phyloP scores from a whole-genome alignment of 1,140 invertebrate genomes.

The Sipha flava region DNA sequence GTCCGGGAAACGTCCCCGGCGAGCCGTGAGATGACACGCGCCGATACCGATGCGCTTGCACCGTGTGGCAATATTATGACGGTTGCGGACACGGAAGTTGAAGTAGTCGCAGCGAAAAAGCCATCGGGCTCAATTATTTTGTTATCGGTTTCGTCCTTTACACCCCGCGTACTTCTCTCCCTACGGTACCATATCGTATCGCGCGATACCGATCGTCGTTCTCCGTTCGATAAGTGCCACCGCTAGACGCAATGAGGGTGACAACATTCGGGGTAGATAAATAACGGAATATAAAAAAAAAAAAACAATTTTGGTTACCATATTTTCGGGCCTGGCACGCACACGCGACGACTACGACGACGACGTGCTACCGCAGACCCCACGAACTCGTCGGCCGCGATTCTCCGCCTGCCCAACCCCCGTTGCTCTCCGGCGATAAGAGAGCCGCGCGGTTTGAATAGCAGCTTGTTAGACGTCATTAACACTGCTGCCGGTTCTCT shows the following conservation, averaged over 20 bases:
- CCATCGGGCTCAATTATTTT: too few relatives aligned
- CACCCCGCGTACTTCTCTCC: too few relatives aligned
- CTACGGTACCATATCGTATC: too few relatives aligned
- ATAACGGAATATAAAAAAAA: neutral
- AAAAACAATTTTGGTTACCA: neutral
- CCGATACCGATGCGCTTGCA: too few relatives aligned
- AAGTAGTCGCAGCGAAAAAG: too few relatives aligned
- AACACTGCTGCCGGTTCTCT: neutral
- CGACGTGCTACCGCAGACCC: neutral
- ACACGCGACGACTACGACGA: too few relatives aligned
- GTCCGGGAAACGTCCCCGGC: neutral
- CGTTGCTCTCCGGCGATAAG: neutral
- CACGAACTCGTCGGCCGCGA: neutral
- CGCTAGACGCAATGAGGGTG: too few relatives aligned
- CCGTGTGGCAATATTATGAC: too few relatives aligned
- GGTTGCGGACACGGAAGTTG: too few relatives aligned
- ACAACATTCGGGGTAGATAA: neutral
- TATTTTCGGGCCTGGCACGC: neutral
- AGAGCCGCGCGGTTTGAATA: conserved; percentile 25
- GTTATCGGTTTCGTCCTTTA: too few relatives aligned
- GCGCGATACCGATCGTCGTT: neutral
- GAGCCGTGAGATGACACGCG: neutral
- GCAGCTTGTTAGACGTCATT: conserved; percentile 30
- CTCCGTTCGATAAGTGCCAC: too few relatives aligned
- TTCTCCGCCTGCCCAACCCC: neutral